These are phyloP conservation scores for Hoplostethus atlanticus DNA, from an alignment of 2,797 vertebrate genomes.

Conservation along the genomic window DNA sequence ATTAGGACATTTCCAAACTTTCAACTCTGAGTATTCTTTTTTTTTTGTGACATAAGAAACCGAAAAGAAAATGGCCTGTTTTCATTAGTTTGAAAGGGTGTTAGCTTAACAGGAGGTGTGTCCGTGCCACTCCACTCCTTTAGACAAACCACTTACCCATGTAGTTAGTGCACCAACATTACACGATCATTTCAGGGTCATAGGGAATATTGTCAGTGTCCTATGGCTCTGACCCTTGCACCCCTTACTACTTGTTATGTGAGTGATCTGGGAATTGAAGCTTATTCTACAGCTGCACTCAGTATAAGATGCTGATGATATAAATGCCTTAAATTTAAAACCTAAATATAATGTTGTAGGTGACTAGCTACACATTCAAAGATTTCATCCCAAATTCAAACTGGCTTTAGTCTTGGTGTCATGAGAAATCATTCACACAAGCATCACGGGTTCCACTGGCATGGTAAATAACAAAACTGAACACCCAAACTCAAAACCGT, in stretches of 20 bases:
- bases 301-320: background rate
- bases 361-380: background rate
- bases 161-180: background rate
- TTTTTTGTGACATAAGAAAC: background rate
- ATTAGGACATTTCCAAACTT: background rate
- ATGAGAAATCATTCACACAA: background rate
- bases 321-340: background rate
- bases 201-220: background rate
- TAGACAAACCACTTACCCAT: too few species aligned
- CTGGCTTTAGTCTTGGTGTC: background rate
- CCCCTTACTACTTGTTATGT: background rate
- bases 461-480: background rate
- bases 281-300: background rate
- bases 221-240: background rate
- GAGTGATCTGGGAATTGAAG: background rate
- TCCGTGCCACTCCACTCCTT: too few species aligned
- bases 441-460: background rate
- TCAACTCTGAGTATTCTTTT: background rate
- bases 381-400: background rate
- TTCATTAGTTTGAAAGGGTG: background rate
- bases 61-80: background rate
- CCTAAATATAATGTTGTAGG: background rate
- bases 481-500: constrained; percentile 1
- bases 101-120: background rate
- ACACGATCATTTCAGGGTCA: background rate